Evolutionary conservation across 1,140 invertebrate genomes (phyloP).

Genomic region (Cepaea nemoralis): DNA sequence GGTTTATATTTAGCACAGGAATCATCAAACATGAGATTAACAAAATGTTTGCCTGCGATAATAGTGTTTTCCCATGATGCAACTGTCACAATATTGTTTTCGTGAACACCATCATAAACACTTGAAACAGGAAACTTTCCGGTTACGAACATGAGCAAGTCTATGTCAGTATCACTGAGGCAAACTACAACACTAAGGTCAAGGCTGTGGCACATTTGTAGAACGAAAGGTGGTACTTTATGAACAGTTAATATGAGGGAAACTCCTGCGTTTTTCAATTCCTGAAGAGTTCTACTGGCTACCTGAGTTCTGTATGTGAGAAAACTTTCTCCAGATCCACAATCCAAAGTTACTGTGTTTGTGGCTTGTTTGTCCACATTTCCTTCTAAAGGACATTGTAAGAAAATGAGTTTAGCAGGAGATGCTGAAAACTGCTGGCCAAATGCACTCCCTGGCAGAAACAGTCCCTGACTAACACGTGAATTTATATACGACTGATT

Average conservation of each 20-base stretch:
- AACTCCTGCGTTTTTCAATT: background rate
- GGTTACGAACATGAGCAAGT: background rate
- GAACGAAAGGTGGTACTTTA: slow-evolving; percentile 12
- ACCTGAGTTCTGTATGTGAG: background rate
- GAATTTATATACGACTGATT: background rate
- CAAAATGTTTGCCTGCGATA: background rate
- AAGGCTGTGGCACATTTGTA: background rate
- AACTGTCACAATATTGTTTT: slow-evolving; percentile 12
- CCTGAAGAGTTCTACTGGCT: background rate
- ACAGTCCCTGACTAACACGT: background rate
- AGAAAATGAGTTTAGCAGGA: background rate
- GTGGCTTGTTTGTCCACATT: background rate
- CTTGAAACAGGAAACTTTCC: background rate
- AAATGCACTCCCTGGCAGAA: background rate
- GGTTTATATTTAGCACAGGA: slow-evolving; percentile 3
- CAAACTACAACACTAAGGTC: slow-evolving; percentile 6
- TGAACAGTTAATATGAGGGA: slow-evolving; percentile 6
- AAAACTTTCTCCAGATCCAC: background rate
- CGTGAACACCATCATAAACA: slow-evolving; percentile 12
- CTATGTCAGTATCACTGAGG: background rate
- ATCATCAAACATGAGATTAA: slow-evolving; percentile 6
- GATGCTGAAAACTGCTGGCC: background rate
- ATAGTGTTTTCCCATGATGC: background rate
- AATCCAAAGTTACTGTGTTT: background rate
- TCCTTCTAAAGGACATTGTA: slow-evolving; percentile 28